phyloP scores from a whole-genome alignment of 2,113 vertebrate species.

The Mobula hypostoma region DNA sequence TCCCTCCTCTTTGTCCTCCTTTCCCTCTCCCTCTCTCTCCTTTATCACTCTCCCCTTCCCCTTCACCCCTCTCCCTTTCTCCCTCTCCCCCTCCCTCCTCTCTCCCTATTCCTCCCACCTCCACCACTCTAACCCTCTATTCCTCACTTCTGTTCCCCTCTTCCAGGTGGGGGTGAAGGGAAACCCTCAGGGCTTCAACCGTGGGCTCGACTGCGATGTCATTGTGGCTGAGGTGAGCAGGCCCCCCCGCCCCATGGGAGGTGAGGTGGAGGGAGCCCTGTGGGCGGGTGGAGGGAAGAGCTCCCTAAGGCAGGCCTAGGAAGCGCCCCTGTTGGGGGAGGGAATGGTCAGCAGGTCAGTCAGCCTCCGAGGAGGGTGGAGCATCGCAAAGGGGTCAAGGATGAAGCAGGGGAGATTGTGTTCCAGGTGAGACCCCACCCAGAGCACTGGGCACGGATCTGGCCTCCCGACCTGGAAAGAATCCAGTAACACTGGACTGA shows the following conservation, averaged over 20 bases:
- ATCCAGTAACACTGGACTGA: too few species aligned
- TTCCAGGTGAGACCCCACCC: too few species aligned
- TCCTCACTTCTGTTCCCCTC: not conserved
- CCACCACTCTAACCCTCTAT: not conserved
- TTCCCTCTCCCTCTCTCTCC: not conserved
- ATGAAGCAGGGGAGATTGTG: too few species aligned
- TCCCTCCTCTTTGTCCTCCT: not conserved
- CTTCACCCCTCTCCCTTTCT: not conserved
- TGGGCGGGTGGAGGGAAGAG: too few species aligned
- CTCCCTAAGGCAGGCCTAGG: too few species aligned
- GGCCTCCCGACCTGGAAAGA: too few species aligned
- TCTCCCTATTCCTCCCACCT: conserved; percentile 20
- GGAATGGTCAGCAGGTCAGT: too few species aligned
- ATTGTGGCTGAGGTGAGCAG: conserved; percentile 80
- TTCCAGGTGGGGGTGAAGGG: conserved; percentile 67
- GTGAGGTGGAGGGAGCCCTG: too few species aligned
- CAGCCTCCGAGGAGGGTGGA: too few species aligned
- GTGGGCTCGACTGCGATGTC: conserved; percentile 83
- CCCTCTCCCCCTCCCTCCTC: conserved; percentile 45
- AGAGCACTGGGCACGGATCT: too few species aligned
- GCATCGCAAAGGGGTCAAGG: too few species aligned
- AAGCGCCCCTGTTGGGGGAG: too few species aligned
- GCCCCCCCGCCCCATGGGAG: not conserved
- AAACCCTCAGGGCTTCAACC: conserved; percentile 85
- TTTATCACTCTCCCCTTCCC: not conserved